Evolutionary conservation across 2,888 invertebrate genomes (phyloP).

Genomic region (Atrina japonica): DNA sequence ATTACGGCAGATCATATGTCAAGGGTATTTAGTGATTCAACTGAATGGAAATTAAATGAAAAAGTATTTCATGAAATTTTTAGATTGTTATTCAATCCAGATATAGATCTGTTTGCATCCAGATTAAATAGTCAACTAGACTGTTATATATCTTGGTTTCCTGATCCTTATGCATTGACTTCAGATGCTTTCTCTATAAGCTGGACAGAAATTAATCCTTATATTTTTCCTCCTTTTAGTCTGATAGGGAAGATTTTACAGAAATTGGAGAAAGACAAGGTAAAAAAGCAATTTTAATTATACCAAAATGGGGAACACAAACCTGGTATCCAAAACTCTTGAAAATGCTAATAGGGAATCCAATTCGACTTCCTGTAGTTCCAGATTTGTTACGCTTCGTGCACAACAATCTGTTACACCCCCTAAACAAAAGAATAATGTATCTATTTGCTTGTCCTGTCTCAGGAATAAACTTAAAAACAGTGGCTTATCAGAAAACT

Average conservation of each 20-base stretch:
- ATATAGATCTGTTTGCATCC: conserved; percentile 42
- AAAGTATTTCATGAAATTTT: conserved; percentile 17
- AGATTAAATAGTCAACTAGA: conserved; percentile 23
- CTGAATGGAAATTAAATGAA: conserved; percentile 41
- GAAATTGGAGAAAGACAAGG: conserved; percentile 38
- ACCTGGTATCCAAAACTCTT: conserved; percentile 32
- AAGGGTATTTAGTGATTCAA: conserved; percentile 33
- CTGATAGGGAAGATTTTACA: conserved; percentile 34
- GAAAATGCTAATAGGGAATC: conserved; percentile 1
- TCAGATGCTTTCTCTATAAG: conserved; percentile 37
- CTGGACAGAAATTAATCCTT: conserved; percentile 32
- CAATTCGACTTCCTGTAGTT: conserved; percentile 6
- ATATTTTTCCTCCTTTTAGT: conserved; percentile 43
- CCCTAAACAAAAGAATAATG: conserved; percentile 10
- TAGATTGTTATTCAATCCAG: conserved; percentile 19
- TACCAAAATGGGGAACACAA: conserved; percentile 39
- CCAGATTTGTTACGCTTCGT: conserved; percentile 18
- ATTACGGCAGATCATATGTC: conserved; percentile 25
- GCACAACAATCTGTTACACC: conserved; percentile 19
- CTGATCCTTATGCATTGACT: conserved; percentile 27
- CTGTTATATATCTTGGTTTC: conserved; percentile 38
- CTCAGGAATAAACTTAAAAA: conserved; percentile 24
- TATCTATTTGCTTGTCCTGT: conserved; percentile 23
- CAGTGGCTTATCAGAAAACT: conserved; percentile 13
- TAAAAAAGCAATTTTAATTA: conserved; percentile 29